Percentiles rank a stretch among this genome's conserved stretches.
Conservation (phyloP, 35 echinoderm and acorn worm genomes). For the Stichopus chloronotus region DNA sequence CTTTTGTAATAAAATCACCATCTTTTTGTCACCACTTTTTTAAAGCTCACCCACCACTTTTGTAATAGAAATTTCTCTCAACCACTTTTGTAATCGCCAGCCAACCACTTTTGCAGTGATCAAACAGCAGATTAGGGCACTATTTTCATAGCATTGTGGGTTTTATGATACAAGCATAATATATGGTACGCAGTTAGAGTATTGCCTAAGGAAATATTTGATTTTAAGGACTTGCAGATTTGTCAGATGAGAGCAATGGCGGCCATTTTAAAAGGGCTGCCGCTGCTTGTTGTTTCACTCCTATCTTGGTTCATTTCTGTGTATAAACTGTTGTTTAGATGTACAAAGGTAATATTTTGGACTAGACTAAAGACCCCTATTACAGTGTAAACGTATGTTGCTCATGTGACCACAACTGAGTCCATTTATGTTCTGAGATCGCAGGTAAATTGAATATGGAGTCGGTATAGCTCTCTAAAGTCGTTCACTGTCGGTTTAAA, state of each 20-base stretch:
- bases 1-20: no score
- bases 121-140: neutral
- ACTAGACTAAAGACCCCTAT: neutral
- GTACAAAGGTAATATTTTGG: neutral
- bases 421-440: neutral
- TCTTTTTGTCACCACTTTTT: neutral
- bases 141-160: neutral
- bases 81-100: neutral
- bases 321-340: neutral
- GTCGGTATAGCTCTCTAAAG: neutral
- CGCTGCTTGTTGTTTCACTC: conserved; percentile 7
- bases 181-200: neutral
- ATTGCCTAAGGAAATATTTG: neutral
- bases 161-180: neutral
- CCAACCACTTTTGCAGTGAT: neutral
- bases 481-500: neutral
- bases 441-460: neutral
- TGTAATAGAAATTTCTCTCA: no score
- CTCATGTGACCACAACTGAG: neutral
- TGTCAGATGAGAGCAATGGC: neutral
- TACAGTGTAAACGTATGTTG: neutral
- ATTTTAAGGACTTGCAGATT: neutral
- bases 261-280: neutral
- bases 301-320: neutral
- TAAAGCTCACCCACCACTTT: neutral